Evolutionary conservation across 2,888 invertebrate species (phyloP), one percentile per base, ranked within the genome.

Genomic region (Napeogenes sylphis): DNA sequence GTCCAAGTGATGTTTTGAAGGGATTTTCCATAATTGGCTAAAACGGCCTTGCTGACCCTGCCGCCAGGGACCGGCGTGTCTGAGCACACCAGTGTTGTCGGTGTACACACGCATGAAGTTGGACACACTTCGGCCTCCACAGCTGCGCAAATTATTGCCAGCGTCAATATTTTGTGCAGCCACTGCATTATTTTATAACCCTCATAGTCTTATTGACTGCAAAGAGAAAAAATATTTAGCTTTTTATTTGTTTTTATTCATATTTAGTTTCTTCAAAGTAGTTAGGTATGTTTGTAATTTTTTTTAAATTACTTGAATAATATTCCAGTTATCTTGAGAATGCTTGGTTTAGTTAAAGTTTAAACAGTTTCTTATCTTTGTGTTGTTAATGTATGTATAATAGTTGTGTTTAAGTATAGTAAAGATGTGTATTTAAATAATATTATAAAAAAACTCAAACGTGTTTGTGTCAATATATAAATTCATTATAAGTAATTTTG

Each of bases 1-100:
- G 85, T 92, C 94, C 94, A 94, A 64, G 81, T 72, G 67, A 94
- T 76, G 58, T 85, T 81, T 58, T 76, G 82, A 58, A 93, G 84
- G n/a, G 79, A 74, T 30, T 71, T 57, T 64, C 76, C 82, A 71
- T 80, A 74, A 58, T 70, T 66, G 61, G 70, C 69, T 51, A 89
- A 74, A 55, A 71, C 66, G 35, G 73, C 71, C 56, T 71, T 71
- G 32, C 78, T 75, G 60, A 89, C 82, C 54, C 73, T 76, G 73
- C 73, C 69, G 63, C 65, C 73, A 33, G 82, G 81, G 59, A 76
- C 71, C 33, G 73, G 58, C 32, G 80, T 78, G 68, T 73, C 76
- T 63, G 74, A 70, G 78, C 87, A 82, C 73, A 75, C 74, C 79
- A 91, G 74, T 71, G 77, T 71, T 63, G 74, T 71, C 72, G 73